These are phyloP conservation scores for Chloropsis hardwickii DNA, from an alignment of 2,113 vertebrate genomes.

Conservation along the genomic window DNA sequence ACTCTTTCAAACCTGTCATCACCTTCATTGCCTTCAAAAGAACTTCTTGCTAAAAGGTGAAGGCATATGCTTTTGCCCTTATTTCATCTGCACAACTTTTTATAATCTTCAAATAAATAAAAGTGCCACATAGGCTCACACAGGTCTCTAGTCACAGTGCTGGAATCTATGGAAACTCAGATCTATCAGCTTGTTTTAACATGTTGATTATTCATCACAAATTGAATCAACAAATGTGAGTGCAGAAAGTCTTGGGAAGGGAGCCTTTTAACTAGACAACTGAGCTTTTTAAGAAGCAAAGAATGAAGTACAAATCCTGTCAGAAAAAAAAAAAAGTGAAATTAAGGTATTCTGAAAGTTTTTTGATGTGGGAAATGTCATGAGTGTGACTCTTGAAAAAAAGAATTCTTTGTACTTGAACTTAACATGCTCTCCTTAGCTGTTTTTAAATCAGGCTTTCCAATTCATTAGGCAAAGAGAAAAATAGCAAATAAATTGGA, in stretches of 20 bases:
- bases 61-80: background rate
- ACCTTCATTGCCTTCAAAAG: background rate
- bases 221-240: background rate
- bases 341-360: background rate
- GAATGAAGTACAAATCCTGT: background rate
- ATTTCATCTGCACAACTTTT: background rate
- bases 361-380: background rate
- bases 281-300: background rate
- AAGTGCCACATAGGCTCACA: background rate
- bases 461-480: background rate
- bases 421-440: background rate
- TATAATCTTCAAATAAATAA: background rate
- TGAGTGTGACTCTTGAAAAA: background rate
- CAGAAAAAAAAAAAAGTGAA: background rate
- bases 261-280: background rate
- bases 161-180: background rate
- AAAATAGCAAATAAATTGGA: background rate
- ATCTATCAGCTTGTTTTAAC: conserved; percentile 18
- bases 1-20: conserved; percentile 31
- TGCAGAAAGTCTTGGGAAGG: background rate
- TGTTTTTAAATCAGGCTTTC: background rate
- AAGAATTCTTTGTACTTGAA: background rate
- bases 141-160: background rate
- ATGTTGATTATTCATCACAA: conserved; percentile 6
- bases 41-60: conserved; percentile 21